Conservation (phyloP, 2,113 vertebrate species). For the Python bivittatus region DNA sequence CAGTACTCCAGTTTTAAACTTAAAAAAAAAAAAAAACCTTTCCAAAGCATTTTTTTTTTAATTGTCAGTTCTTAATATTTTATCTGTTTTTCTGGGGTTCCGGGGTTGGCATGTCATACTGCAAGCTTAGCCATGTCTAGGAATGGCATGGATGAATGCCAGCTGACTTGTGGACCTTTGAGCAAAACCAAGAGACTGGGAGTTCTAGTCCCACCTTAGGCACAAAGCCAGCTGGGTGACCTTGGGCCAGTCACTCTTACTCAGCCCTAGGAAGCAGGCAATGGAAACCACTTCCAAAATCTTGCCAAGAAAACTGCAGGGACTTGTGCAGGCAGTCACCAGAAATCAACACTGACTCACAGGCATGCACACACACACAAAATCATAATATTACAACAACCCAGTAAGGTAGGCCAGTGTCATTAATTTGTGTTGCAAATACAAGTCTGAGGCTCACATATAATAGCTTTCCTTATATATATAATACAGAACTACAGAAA, state of each 20-base stretch:
- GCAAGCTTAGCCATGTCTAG: too few relatives aligned
- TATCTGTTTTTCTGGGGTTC: too few relatives aligned
- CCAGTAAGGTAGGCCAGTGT: neutral
- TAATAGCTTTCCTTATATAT: neutral
- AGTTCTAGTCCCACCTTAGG: neutral
- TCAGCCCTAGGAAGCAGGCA: neutral
- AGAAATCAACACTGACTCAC: neutral
- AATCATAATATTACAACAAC: neutral
- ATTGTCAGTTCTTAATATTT: too few relatives aligned
- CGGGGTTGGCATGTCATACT: too few relatives aligned
- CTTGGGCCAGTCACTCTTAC: neutral
- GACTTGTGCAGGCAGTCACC: neutral
- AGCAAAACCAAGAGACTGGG: neutral
- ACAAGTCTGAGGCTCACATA: neutral
- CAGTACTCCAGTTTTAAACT: too few relatives aligned
- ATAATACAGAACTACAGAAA: too few relatives aligned
- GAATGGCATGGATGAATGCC: too few relatives aligned
- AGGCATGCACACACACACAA: neutral
- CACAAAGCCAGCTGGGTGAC: neutral
- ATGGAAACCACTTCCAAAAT: neutral
- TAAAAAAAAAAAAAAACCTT: too few relatives aligned
- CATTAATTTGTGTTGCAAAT: neutral
- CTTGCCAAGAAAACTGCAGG: neutral
- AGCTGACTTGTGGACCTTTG: too few relatives aligned
- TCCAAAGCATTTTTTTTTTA: too few relatives aligned